Base-by-base conservation (phyloP, 2,888 invertebrate species). In the Torymus tubicola region DNA sequence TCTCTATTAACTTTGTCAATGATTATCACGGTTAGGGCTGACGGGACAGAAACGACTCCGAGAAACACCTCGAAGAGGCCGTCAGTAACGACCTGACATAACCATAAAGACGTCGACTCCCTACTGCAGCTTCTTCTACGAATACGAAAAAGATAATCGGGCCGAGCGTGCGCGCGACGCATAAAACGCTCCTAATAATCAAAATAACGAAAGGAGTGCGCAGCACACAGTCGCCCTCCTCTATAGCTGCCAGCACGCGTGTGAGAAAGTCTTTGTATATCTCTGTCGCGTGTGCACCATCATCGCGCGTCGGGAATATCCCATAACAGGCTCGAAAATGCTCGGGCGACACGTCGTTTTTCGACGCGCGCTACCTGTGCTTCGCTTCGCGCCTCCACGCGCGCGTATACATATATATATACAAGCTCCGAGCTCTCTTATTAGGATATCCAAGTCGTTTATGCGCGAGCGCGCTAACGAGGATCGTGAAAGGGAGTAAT, bases 401-500 rank as follows among this genome's bases (percentile, higher is more conserved):
- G 21, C 21, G 21, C 2, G 2, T 21, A 2, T 21, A 2, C 2
- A 21, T 21, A 21, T 21, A 21, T 21, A 21, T 21, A 21, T 21
- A 21, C 21, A 21, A 1, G 81, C 52, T 65, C 58, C n/a, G 18
- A 13, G 50, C 68, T 14, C 81, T 82, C 83, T 85, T 85, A 85
- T 85, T 84, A 84, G 84, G 83, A 83, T 82, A 84, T 84, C 81
- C 83, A 82, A 82, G 85, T 82, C 83, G 84, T 84, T 84, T 83
- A 84, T 82, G 83, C 83, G 83, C 82, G 83, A 82, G 78, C 79
- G 84, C 82, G 85, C 86, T 88, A 88, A 88, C 88, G 87, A 89
- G 88, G 83, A 86, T 86, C 87, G 85, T 86, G 87, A 89, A 88
- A 87, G 86, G 87, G 88, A 87, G 87, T 88, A 89, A 89, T 88